These are phyloP conservation scores for Macrobrachium nipponense DNA, from an alignment of 1,140 invertebrate species.

Conservation along the genomic window DNA sequence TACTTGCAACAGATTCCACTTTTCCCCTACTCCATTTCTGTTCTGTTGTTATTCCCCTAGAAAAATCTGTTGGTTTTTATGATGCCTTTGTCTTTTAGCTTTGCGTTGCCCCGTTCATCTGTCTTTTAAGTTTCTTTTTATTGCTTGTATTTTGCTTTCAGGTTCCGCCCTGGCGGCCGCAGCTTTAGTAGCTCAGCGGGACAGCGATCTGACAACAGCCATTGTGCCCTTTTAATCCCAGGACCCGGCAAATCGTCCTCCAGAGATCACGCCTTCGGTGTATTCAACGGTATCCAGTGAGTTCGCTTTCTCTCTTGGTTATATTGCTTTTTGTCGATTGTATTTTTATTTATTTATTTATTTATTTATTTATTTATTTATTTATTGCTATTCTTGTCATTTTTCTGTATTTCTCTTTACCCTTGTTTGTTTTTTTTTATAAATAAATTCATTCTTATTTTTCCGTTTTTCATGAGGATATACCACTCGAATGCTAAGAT, in stretches of 20 bases:
- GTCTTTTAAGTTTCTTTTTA: neutral
- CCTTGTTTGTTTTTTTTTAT: too few relatives aligned
- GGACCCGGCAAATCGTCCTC: conserved; percentile 64
- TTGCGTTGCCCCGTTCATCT: too few relatives aligned
- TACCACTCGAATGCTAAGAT: too few relatives aligned
- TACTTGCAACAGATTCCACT: neutral
- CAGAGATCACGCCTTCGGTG: conserved; percentile 61
- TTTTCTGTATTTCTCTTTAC: too few relatives aligned
- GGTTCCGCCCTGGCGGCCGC: conserved; percentile 25
- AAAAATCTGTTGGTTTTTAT: too few relatives aligned
- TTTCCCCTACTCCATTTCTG: neutral
- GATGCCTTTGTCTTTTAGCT: too few relatives aligned
- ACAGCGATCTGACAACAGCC: conserved; percentile 46
- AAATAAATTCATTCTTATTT: too few relatives aligned
- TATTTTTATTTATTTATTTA: neutral
- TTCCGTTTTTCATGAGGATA: too few relatives aligned
- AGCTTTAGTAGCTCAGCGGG: conserved; percentile 9
- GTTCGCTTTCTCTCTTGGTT: conserved; percentile 14
- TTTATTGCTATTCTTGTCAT: too few relatives aligned
- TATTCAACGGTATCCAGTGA: conserved; percentile 63
- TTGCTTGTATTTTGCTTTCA: neutral
- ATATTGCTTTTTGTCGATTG: neutral
- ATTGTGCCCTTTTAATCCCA: conserved; percentile 66
- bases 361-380: neutral
- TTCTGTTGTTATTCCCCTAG: neutral